phyloP scores from a whole-genome alignment of 2,888 invertebrate genomes.

The Idaea biselata region DNA sequence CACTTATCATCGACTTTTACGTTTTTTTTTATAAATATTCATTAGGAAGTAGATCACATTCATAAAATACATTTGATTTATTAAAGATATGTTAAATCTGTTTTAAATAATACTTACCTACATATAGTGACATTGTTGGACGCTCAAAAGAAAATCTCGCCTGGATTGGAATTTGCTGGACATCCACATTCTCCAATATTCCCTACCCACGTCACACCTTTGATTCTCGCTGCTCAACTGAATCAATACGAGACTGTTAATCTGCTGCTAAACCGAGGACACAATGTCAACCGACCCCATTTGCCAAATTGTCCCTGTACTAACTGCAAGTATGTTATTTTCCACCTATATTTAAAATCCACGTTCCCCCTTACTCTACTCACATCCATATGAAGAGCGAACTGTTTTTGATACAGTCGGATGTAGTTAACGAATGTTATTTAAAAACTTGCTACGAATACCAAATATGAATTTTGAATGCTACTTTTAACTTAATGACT shows the following conservation, averaged over 20 bases:
- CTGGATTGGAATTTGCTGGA: constrained; percentile 56
- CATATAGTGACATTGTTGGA: constrained; percentile 48
- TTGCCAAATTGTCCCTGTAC: constrained; percentile 78
- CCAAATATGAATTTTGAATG: constrained; percentile 13
- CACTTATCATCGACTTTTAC: constrained; percentile 15
- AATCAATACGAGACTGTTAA: constrained; percentile 86
- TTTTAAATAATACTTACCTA: constrained; percentile 1
- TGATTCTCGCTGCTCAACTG: constrained; percentile 85
- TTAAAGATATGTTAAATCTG: background rate
- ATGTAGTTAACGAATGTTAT: constrained; percentile 22
- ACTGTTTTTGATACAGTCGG: constrained; percentile 27
- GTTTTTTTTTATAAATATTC: background rate
- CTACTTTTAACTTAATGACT: constrained; percentile 17
- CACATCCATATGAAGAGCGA: constrained; percentile 33
- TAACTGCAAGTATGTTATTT: constrained; percentile 55
- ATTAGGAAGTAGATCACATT: background rate
- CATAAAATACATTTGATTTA: constrained; percentile 4
- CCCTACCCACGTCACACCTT: constrained; percentile 85
- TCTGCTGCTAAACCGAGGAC: constrained; percentile 83
- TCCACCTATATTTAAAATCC: background rate
- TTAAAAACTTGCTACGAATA: constrained; percentile 22
- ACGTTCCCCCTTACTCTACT: background rate
- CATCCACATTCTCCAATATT: constrained; percentile 77
- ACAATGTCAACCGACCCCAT: constrained; percentile 84
- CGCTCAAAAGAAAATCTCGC: constrained; percentile 47